Evolutionary conservation across 2,797 vertebrate species (phyloP).

Genomic region (Channa striata): DNA sequence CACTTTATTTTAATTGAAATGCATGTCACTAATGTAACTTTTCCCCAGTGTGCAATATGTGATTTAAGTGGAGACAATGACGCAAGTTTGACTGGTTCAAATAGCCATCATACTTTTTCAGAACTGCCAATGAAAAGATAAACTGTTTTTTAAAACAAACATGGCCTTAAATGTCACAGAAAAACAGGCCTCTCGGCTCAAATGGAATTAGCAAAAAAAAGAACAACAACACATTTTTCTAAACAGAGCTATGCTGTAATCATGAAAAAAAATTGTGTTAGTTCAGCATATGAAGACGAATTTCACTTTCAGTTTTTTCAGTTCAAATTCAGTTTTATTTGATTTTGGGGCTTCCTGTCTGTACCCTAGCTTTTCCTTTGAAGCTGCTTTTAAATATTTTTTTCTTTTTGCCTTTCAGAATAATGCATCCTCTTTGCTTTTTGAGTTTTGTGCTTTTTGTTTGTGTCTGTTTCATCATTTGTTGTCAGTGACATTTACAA

Average conservation of each 20-base stretch:
- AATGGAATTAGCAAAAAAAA: conserved; percentile 43
- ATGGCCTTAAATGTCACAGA: conserved; percentile 36
- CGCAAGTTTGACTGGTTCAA: conserved; percentile 17
- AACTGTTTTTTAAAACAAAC: conserved; percentile 22
- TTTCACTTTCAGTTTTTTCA: too few relatives aligned
- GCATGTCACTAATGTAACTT: conserved; percentile 31
- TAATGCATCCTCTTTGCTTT: conserved; percentile 49
- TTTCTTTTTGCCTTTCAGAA: conserved; percentile 53
- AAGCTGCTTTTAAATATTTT: conserved; percentile 56
- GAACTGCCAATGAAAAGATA: conserved; percentile 17
- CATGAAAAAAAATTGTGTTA: not conserved
- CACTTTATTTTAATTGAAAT: conserved; percentile 23
- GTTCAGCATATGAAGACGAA: conserved; percentile 28
- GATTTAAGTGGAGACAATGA: conserved; percentile 17
- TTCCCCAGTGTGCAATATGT: conserved; percentile 68
- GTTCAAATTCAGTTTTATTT: conserved; percentile 38
- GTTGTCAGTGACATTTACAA: conserved; percentile 51
- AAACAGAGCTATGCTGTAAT: conserved; percentile 7
- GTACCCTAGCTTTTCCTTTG: conserved; percentile 27
- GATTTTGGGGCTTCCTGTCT: conserved; percentile 16
- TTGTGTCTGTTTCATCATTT: conserved; percentile 42
- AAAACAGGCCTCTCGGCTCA: conserved; percentile 27
- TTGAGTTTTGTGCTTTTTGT: conserved; percentile 34
- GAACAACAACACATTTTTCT: conserved; percentile 5
- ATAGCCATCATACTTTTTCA: not conserved